Base-by-base conservation (phyloP, 1,140 invertebrate species). In the Glossosoma conforme region DNA sequence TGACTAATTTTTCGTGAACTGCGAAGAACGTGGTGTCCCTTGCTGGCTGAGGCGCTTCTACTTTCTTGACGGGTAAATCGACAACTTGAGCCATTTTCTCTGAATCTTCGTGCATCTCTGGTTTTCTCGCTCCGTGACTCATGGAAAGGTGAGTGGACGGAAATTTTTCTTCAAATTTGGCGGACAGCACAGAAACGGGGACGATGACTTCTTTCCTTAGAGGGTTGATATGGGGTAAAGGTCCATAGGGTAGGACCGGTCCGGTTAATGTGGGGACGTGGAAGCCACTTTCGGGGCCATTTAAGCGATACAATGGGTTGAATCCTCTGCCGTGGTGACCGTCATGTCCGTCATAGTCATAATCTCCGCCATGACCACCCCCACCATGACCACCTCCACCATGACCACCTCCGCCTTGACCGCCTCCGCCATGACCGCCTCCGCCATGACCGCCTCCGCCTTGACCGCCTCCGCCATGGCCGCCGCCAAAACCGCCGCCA, bases 261-360 rank as follows among this genome's bases (percentile, higher is more conserved):
- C 32, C 30, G 18, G 15, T 11, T 32, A n/a, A n/a, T 6, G 28
- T 20, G 19, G 10, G 25, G 28, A 45, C 28, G 24, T 15, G 32
- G 15, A 30, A 30, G 32, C 14, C 17, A 14, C n/a, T 9, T 3
- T 17, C 21, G 43, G 21, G 35, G 20, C 33, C 13, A 10, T 40
- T 20, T 17, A 40, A 14, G 9, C 11, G 9, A 8, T 40, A 36
- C 18, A 19, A 37, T 9, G 19, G 15, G 8, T 38, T 18, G 32
- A 51, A 44, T 17, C 41, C 41, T 36, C 48, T 42, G 4, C 48
- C 36, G 25, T 38, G 21, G 4, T 37, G 33, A 38, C 40, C 11
- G 21, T 40, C n/a, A 21, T 52, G 49, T 8, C 13, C 35, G 35
- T 36, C 8, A 36, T 36, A 5, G 10, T 36, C 35, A 13, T 36